Evolutionary conservation across 2,113 vertebrate genomes (phyloP).

Genomic region (Empidonax traillii): DNA sequence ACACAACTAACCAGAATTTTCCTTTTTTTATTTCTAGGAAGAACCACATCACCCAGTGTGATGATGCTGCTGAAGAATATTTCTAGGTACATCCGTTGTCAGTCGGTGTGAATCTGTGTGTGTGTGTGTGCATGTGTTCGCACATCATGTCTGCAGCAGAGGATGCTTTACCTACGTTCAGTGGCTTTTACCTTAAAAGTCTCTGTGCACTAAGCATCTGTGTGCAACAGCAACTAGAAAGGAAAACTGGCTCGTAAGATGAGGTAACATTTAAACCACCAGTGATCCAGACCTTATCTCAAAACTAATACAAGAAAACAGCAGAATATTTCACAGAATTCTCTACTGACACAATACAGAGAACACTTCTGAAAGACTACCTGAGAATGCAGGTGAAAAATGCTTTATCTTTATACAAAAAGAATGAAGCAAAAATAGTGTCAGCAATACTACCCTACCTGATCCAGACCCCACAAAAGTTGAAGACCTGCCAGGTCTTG

Average conservation of each 20-base stretch:
- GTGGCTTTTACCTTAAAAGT: conserved; percentile 17
- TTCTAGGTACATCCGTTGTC: conserved; percentile 79
- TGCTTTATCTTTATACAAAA: neutral
- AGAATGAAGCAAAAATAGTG: neutral
- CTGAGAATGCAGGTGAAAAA: neutral
- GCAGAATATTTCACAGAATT: conserved; percentile 65
- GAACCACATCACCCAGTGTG: conserved; percentile 68
- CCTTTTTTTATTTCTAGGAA: conserved; percentile 73
- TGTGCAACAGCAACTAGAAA: conserved; percentile 26
- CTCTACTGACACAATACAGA: neutral
- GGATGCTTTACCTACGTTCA: conserved; percentile 24
- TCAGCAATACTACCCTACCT: neutral
- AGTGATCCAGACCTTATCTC: conserved; percentile 27
- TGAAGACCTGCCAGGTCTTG: neutral
- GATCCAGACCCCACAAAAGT: neutral
- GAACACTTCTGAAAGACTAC: conserved; percentile 3
- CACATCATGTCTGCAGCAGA: neutral
- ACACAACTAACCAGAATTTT: conserved; percentile 55
- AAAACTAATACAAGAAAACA: conserved; percentile 68
- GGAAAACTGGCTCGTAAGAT: conserved; percentile 21
- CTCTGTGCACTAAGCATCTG: neutral
- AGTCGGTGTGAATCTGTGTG: neutral
- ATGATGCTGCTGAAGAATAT: conserved; percentile 10
- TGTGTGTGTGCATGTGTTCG: neutral
- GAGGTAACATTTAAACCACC: neutral